Conservation (phyloP, 2,797 vertebrate genomes). For the Arctocebus calabarensis region DNA sequence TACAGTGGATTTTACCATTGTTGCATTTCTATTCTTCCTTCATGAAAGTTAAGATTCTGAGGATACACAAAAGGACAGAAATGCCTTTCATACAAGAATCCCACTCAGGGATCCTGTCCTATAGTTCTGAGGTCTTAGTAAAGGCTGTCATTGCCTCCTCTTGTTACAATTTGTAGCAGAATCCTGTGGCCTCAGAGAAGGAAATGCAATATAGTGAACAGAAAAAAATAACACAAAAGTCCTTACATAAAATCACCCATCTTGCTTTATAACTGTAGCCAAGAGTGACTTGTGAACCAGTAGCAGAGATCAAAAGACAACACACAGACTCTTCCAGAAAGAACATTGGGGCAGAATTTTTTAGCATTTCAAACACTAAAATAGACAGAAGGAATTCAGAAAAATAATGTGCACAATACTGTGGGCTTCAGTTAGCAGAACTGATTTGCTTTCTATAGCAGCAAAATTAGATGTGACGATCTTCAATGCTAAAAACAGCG, state of each 20-base stretch:
- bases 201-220: neutral
- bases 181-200: neutral
- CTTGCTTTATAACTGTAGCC: conserved; percentile 41
- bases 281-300: conserved; percentile 44
- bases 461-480: conserved; percentile 19
- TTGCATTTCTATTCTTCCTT: conserved; percentile 34
- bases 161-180: conserved; percentile 17
- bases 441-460: conserved; percentile 51
- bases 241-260: conserved; percentile 52
- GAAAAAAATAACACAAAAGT: conserved; percentile 42
- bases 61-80: neutral
- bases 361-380: conserved; percentile 65
- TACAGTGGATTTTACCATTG: neutral
- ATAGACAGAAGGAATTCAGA: conserved; percentile 18
- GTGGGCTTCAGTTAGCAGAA: conserved; percentile 50
- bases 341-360: conserved; percentile 34
- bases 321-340: conserved; percentile 48
- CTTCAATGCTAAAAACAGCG: neutral
- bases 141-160: neutral
- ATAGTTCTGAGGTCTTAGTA: neutral
- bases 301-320: conserved; percentile 69
- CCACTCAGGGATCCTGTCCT: neutral
- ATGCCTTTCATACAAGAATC: neutral
- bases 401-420: conserved; percentile 53
- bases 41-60: conserved; percentile 10